phyloP scores from a whole-genome alignment of 2,888 invertebrate species.

The Diarsia rubi region DNA sequence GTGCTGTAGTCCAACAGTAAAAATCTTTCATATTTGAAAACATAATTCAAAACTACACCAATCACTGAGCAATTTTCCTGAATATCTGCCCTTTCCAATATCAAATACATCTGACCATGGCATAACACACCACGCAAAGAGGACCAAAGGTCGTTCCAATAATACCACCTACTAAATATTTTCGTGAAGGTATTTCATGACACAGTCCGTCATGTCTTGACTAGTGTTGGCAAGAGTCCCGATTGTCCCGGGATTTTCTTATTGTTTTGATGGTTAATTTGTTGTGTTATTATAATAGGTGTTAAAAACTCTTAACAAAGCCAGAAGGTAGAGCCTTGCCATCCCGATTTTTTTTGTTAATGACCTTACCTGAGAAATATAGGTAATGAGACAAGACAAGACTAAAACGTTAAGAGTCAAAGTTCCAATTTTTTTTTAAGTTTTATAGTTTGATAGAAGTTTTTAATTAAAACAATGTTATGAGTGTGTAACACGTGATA shows the following conservation, averaged over 20 bases:
- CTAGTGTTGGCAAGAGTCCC: conserved; percentile 27
- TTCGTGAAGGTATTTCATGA: conserved; percentile 51
- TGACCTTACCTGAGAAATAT: too few species aligned
- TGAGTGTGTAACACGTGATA: too few species aligned
- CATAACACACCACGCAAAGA: conserved; percentile 17
- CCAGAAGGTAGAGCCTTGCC: too few species aligned
- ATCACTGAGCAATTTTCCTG: conserved; percentile 17
- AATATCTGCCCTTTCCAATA: conserved; percentile 27
- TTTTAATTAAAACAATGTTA: too few species aligned
- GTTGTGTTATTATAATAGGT: not conserved
- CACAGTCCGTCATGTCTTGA: conserved; percentile 24
- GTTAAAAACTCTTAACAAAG: too few species aligned
- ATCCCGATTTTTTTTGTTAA: too few species aligned
- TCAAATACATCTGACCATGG: conserved; percentile 18
- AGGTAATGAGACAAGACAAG: too few species aligned
- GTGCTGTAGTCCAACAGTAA: too few species aligned
- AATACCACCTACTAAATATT: conserved; percentile 52
- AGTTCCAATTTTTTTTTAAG: too few species aligned
- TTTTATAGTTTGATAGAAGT: too few species aligned
- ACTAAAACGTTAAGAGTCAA: too few species aligned
- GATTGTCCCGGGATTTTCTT: conserved; percentile 2
- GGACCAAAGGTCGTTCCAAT: conserved; percentile 48
- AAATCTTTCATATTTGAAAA: not conserved
- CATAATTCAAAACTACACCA: not conserved
- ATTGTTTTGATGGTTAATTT: not conserved